Percentiles rank a stretch among this genome's conserved stretches.
Evolutionary conservation across 2,797 vertebrate genomes (phyloP).

Genomic region (Muscicapa comitata): DNA sequence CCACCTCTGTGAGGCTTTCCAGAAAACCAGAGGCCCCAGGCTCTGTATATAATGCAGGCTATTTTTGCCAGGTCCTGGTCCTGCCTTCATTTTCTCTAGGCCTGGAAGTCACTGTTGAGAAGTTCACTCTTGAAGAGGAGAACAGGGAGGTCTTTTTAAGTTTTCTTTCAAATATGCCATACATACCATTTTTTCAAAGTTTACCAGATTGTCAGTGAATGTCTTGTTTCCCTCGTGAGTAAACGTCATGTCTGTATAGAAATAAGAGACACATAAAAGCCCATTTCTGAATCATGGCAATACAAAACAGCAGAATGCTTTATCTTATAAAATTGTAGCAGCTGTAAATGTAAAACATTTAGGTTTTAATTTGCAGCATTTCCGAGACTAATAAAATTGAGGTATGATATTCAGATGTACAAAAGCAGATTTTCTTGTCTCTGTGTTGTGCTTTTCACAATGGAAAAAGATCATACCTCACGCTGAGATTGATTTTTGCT

Average conservation of each 20-base stretch:
- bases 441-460: neutral
- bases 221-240: slow-evolving; percentile 99
- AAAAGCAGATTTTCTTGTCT: slow-evolving; percentile 20
- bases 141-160: slow-evolving; percentile 31
- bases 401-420: neutral
- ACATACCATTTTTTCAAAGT: slow-evolving; percentile 99
- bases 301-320: slow-evolving; percentile 7
- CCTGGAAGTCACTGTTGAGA: neutral
- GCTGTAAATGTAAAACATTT: neutral
- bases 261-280: slow-evolving; percentile 64
- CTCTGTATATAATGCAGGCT: neutral
- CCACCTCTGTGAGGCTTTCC: slow-evolving; percentile 12
- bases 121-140: neutral
- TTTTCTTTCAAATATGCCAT: slow-evolving; percentile 20
- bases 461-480: slow-evolving; percentile 2
- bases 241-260: slow-evolving; percentile 93
- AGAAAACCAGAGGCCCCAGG: neutral
- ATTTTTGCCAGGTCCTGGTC: neutral
- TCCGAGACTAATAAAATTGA: slow-evolving; percentile 7
- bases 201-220: slow-evolving; percentile 92
- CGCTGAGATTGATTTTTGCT: slow-evolving; percentile 13
- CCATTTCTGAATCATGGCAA: slow-evolving; percentile 51
- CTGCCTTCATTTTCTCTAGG: neutral
- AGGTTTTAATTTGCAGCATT: slow-evolving; percentile 23
- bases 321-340: neutral